These are phyloP conservation scores for Brachypalpus laphriformis DNA, from an alignment of 2,888 invertebrate species.

Conservation along the genomic window DNA sequence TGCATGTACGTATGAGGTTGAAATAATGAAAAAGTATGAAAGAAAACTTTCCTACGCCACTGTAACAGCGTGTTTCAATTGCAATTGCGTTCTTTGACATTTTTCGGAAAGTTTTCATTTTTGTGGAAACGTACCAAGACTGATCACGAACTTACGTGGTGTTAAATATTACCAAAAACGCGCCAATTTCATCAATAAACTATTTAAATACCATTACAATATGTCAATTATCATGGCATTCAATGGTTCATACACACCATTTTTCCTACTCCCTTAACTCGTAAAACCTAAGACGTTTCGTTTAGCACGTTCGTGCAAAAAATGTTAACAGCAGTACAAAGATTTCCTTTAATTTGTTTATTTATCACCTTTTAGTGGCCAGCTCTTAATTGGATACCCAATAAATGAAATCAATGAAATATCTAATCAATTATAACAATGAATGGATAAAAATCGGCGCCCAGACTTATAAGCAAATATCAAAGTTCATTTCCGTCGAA, in stretches of 20 bases:
- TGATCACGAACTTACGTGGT: not conserved
- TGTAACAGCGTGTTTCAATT: too few relatives aligned
- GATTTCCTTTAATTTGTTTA: not conserved
- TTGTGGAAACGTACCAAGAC: not conserved
- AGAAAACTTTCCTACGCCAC: not conserved
- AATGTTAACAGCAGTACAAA: not conserved
- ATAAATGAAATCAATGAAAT: not conserved
- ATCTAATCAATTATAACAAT: not conserved
- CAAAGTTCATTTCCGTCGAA: not conserved
- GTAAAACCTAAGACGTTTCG: not conserved
- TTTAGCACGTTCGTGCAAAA: constrained; percentile 19
- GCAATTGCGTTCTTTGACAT: not conserved
- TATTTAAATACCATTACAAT: not conserved
- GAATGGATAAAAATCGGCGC: not conserved
- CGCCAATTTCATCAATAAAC: not conserved
- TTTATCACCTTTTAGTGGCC: not conserved
- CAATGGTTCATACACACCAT: not conserved
- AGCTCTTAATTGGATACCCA: not conserved
- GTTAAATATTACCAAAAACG: not conserved
- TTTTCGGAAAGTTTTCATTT: not conserved
- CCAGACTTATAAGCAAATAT: not conserved
- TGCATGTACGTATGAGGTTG: too few relatives aligned
- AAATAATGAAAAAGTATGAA: too few relatives aligned
- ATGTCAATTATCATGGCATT: not conserved
- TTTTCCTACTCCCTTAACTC: not conserved